A percentile compares a stretch with the other conserved stretches of the same genome.
These are phyloP conservation scores for Dromococcyx pavoninus DNA, from an alignment of 2,797 vertebrate genomes.

Conservation along the genomic window DNA sequence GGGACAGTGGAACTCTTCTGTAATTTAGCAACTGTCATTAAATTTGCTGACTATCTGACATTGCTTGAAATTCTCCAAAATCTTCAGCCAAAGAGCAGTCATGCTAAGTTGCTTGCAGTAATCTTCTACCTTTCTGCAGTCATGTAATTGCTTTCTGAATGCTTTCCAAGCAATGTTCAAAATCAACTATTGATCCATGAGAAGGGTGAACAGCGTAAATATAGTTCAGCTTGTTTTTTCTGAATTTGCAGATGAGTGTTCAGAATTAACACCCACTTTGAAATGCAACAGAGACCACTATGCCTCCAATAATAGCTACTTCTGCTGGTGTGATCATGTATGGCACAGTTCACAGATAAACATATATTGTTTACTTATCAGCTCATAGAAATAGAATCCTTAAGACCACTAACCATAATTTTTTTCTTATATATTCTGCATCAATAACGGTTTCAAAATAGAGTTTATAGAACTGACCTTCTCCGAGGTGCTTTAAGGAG, in stretches of 20 bases:
- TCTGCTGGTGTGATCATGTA: not conserved
- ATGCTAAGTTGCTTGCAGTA: not conserved
- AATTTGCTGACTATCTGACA: not conserved
- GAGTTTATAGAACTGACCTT: not conserved
- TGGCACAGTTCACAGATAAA: not conserved
- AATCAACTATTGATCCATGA: conserved; percentile 8
- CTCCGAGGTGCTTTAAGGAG: not conserved
- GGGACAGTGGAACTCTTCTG: not conserved
- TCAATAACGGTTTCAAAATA: not conserved
- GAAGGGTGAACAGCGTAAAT: not conserved
- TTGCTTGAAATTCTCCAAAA: not conserved
- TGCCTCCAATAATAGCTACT: not conserved
- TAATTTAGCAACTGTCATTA: not conserved
- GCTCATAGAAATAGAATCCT: not conserved
- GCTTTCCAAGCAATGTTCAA: not conserved
- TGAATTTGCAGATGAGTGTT: not conserved
- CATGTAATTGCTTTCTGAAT: conserved; percentile 8
- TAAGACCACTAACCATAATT: not conserved
- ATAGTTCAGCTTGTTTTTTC: not conserved
- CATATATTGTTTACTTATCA: not conserved
- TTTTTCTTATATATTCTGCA: not conserved
- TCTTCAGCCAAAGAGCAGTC: not conserved
- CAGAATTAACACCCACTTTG: not conserved
- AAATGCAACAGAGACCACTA: not conserved
- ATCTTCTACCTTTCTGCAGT: not conserved